Evolutionary conservation across 2,113 vertebrate species (phyloP).

Genomic region (Symphodus melops): DNA sequence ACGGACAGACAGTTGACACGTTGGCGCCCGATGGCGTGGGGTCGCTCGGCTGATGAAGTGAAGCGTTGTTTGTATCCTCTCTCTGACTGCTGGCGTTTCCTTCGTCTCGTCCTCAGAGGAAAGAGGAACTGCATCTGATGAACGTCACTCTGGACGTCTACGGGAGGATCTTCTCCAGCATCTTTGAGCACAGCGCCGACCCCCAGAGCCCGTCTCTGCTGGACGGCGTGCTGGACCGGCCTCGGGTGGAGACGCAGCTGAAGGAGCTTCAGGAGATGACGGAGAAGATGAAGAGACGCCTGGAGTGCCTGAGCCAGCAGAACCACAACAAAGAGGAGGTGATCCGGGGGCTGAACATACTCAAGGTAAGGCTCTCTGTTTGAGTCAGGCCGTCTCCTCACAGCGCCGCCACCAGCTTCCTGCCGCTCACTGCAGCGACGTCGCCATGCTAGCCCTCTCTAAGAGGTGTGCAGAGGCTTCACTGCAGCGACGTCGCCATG

Average conservation of each 20-base stretch:
- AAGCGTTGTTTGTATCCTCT: too few relatives aligned
- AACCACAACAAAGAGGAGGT: neutral
- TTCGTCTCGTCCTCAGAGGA: conserved; percentile 28
- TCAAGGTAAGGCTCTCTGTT: conserved; percentile 25
- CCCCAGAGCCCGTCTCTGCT: neutral
- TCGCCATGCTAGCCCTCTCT: too few relatives aligned
- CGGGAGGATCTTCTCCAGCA: conserved; percentile 49
- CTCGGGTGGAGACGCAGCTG: fast-evolving
- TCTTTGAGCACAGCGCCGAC: conserved; percentile 7
- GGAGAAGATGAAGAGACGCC: neutral
- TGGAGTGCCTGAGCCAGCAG: neutral
- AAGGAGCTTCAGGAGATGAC: fast-evolving
- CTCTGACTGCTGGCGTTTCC: neutral
- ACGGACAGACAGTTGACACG: too few relatives aligned
- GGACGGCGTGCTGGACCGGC: fast-evolving
- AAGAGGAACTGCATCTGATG: conserved; percentile 25
- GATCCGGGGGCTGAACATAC: conserved; percentile 4
- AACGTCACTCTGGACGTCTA: conserved; percentile 66
- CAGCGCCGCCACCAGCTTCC: too few relatives aligned
- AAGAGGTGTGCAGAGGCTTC: too few relatives aligned
- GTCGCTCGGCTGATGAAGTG: too few relatives aligned
- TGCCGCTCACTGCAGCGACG: too few relatives aligned
- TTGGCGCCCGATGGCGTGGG: too few relatives aligned
- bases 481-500: too few relatives aligned
- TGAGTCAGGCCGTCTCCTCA: too few relatives aligned